Evolutionary conservation across 92 coral and sea anemone genomes (phyloP), one percentile per base, ranked within the genome.

Genomic region (Parazoanthus darwini): DNA sequence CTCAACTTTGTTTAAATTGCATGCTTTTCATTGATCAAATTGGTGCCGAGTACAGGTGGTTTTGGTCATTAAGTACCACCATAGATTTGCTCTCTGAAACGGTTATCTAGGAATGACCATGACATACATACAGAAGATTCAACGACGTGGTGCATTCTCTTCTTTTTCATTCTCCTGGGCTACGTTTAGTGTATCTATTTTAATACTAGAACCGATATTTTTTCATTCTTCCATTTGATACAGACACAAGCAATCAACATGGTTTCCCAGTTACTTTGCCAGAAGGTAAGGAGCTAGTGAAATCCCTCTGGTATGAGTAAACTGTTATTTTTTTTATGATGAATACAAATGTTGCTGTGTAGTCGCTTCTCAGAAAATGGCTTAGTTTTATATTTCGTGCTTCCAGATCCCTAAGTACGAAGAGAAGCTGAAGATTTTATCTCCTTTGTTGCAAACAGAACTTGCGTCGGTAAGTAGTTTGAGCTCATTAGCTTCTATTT

Each of bases 231-330:
- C 6, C n/a, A 16, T 82, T 54, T 74, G 26, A 90, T 83, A 38
- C 71, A 96, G 99, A 93, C 91, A 79, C 99, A 96, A 83, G 98
- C 99, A 14, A 92, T 95, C 80, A 81, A 78, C 86, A 96, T 96
- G 99, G 78, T 96, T 68, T 46, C 93, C 18, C 96, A 86, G 90
- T 91, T 96, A 35, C 74, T 96, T 23, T 85, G 94, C 73, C 91
- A 92, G 46, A 95, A 96, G 91, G 99, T 96, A 86, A 90, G 91
- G 36, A 48, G 50, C 56, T 42, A 46, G 51, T 13, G 20, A 58
- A 58, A 58, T 22, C 66, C 66, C 42, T 63, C 26, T 4, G 70
- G 33, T 29, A 29, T 29, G 50, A 56, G 22, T 2, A 56, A 56
- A 56, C 2, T 13, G 65, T 13, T 4, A 56, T 13, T 56, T 58